phyloP scores from a whole-genome alignment of 2,888 invertebrate genomes.

The Gastracanthus pulcherrimus region DNA sequence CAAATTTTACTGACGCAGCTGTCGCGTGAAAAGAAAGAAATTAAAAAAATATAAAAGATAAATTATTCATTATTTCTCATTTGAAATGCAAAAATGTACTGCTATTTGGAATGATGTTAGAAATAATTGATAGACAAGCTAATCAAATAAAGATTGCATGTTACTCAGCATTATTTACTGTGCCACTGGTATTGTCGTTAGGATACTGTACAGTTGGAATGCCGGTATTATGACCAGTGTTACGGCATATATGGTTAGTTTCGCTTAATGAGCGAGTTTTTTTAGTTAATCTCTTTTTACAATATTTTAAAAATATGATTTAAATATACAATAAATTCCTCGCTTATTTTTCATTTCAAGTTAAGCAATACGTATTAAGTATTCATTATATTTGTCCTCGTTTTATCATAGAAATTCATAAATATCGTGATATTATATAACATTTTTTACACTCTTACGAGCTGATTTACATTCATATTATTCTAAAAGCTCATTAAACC shows the following conservation, averaged over 20 bases:
- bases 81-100: neutral
- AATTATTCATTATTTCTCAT: neutral
- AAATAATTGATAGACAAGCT: slow-evolving; percentile 19
- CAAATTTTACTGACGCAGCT: neutral
- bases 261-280: too few relatives aligned
- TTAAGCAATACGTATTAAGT: too few relatives aligned
- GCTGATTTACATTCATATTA: too few relatives aligned
- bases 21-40: neutral
- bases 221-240: neutral
- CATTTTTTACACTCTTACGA: too few relatives aligned
- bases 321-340: too few relatives aligned
- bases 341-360: too few relatives aligned
- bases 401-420: too few relatives aligned
- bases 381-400: too few relatives aligned
- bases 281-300: too few relatives aligned
- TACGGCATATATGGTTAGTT: neutral
- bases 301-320: too few relatives aligned
- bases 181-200: slow-evolving; percentile 22
- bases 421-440: too few relatives aligned
- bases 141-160: slow-evolving; percentile 29
- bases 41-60: neutral
- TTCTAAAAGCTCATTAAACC: too few relatives aligned
- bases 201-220: slow-evolving; percentile 23
- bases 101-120: neutral
- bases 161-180: slow-evolving; percentile 26